These are phyloP conservation scores for Epinephelus awoara DNA, from an alignment of 2,797 vertebrate genomes.

Conservation along the genomic window DNA sequence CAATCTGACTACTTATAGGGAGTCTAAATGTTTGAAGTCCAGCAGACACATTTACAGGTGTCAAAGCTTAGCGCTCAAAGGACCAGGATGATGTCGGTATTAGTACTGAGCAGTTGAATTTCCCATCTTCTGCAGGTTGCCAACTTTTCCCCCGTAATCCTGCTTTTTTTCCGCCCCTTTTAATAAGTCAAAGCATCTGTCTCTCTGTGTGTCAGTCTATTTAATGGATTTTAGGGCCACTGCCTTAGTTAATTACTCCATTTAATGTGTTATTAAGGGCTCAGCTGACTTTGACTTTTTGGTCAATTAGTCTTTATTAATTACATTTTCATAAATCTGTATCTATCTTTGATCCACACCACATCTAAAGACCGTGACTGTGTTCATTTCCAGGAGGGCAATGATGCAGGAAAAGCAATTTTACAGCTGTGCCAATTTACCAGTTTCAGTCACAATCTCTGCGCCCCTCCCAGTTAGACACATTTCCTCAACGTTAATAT, in stretches of 20 bases:
- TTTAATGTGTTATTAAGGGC: constrained; percentile 80
- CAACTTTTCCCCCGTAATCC: constrained; percentile 39
- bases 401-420: constrained; percentile 66
- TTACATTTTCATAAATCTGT: constrained; percentile 81
- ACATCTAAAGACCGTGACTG: constrained; percentile 68
- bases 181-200: constrained; percentile 52
- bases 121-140: constrained; percentile 31
- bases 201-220: constrained; percentile 50
- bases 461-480: constrained; percentile 34
- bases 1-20: constrained; percentile 51
- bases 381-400: constrained; percentile 72
- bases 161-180: not conserved
- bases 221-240: constrained; percentile 74
- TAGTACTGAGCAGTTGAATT: constrained; percentile 37
- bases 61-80: constrained; percentile 45
- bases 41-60: constrained; percentile 44
- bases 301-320: constrained; percentile 82
- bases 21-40: constrained; percentile 55
- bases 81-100: constrained; percentile 54
- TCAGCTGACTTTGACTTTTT: constrained; percentile 79
- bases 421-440: constrained; percentile 62
- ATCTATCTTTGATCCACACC: constrained; percentile 67
- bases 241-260: constrained; percentile 76
- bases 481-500: constrained; percentile 53
- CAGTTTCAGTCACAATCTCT: constrained; percentile 54